Evolutionary conservation across 2,888 invertebrate species (phyloP), one percentile per base, ranked within the genome.

Genomic region (Diachrysia chrysitis): DNA sequence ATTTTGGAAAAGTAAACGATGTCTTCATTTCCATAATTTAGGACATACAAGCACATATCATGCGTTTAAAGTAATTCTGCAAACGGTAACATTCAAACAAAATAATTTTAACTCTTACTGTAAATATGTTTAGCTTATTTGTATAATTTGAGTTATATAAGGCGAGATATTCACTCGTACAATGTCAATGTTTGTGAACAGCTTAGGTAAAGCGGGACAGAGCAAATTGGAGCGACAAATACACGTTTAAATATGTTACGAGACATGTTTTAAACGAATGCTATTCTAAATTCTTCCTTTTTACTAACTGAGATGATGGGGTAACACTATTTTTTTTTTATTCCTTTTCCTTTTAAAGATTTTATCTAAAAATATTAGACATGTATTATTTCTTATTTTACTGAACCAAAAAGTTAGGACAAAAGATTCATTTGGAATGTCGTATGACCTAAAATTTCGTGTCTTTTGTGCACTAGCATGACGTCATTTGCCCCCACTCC

Each of bases 101-200:
- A 51, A 59, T 32, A 53, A 62, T 16, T 23, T 55, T 17, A 59
- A 69, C 59, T 74, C 55, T 63, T 68, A 73, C 62, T 55, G 46
- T 59, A 37, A 35, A 53, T 46, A 64, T 51, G 10, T 62, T 58
- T 10, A 46, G 48, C 48, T 62, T 65, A 58, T 69, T 65, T 59
- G 65, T 63, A 42, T 17, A 54, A 37, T 25, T 35, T 35, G 63
- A 66, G 66, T 71, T 46, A 60, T 71, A 71, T 9, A 42, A 71
- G 51, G 10, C 59, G 54, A 59, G 62, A 61, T 23, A 65, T 58
- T 55, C 23, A 55, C 35, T 63, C 57, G 42, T 55, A 58, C 58
- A 58, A 42, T 72, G 69, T 57, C 61, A 76, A 72, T 76, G 63
- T 76, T 76, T 72, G 54, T 59, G n/a, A 76, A 72, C 61, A 35